These are phyloP conservation scores for Lordiphosa collinella DNA, from an alignment of 1,140 invertebrate species.

Conservation along the genomic window DNA sequence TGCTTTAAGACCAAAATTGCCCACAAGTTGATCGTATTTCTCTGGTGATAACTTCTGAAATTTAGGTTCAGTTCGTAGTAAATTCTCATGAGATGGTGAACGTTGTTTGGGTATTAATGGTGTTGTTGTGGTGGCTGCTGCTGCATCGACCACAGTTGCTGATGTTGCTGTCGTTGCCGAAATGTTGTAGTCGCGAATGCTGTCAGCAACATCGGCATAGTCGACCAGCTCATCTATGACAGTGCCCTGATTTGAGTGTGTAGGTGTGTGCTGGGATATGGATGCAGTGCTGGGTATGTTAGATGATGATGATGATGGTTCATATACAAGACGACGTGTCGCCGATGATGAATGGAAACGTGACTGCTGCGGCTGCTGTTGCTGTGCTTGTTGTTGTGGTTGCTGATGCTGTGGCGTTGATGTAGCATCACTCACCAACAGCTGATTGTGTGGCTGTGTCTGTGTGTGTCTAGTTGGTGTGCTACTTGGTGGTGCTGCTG, in stretches of 20 bases:
- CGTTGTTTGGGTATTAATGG: conserved; percentile 32
- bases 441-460: conserved; percentile 45
- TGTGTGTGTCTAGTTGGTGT: conserved; percentile 54
- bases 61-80: conserved; percentile 74
- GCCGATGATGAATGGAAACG: conserved; percentile 44
- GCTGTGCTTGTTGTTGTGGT: conserved; percentile 28
- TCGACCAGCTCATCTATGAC: conserved; percentile 70
- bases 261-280: conserved; percentile 41
- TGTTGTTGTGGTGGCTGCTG: conserved; percentile 3
- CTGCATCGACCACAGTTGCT: conserved; percentile 31
- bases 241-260: conserved; percentile 24
- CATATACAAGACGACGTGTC: conserved; percentile 36
- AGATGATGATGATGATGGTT: conserved; percentile 33
- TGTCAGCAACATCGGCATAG: conserved; percentile 77
- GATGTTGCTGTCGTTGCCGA: conserved; percentile 32
- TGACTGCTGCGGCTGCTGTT: conserved; percentile 22
- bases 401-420: conserved; percentile 40
- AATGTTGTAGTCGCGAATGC: conserved; percentile 61
- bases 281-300: conserved; percentile 42
- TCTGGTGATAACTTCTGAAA: conserved; percentile 79
- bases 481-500: conserved; percentile 18
- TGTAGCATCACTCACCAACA: conserved; percentile 66
- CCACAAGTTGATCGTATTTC: conserved; percentile 75
- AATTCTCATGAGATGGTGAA: conserved; percentile 71
- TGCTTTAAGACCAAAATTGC: conserved; percentile 57